phyloP scores from a whole-genome alignment of 2,888 invertebrate genomes.

The Euclidia mi region DNA sequence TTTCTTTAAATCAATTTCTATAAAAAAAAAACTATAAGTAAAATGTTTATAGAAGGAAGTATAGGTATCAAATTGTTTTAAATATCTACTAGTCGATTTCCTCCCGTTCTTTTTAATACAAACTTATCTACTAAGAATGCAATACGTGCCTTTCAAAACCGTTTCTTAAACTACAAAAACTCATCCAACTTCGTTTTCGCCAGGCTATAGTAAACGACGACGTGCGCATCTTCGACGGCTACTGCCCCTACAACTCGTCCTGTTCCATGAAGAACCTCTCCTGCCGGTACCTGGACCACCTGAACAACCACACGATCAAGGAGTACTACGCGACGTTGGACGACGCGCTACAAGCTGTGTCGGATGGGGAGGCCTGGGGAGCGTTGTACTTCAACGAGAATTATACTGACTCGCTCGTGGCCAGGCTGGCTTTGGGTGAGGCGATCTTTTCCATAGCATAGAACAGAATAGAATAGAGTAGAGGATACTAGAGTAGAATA shows the following conservation, averaged over 20 bases:
- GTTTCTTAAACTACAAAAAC: background rate
- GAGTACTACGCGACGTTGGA: slow-evolving; percentile 91
- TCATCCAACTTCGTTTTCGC: background rate
- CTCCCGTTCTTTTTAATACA: too few relatives aligned
- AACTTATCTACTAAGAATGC: too few relatives aligned
- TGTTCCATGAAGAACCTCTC: slow-evolving; percentile 94
- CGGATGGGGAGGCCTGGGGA: slow-evolving; percentile 96
- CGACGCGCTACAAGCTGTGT: slow-evolving; percentile 93
- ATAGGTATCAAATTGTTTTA: too few relatives aligned
- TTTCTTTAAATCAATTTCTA: too few relatives aligned
- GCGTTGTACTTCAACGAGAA: slow-evolving; percentile 96
- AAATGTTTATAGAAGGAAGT: too few relatives aligned
- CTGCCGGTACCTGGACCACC: slow-evolving; percentile 94
- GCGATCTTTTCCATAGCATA: too few relatives aligned
- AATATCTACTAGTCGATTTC: too few relatives aligned
- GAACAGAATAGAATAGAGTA: too few relatives aligned
- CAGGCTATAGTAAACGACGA: slow-evolving; percentile 88
- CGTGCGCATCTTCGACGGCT: slow-evolving; percentile 77
- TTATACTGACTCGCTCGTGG: slow-evolving; percentile 96
- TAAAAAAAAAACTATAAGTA: too few relatives aligned
- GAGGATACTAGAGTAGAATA: too few relatives aligned
- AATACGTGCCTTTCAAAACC: too few relatives aligned
- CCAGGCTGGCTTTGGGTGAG: slow-evolving; percentile 92
- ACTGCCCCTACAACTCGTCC: slow-evolving; percentile 89
- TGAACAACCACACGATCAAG: slow-evolving; percentile 93